A percentile compares a stretch with the other conserved stretches of the same genome.
phyloP scores from a whole-genome alignment of 2,113 vertebrate species.

The Hippocampus abdominalis region DNA sequence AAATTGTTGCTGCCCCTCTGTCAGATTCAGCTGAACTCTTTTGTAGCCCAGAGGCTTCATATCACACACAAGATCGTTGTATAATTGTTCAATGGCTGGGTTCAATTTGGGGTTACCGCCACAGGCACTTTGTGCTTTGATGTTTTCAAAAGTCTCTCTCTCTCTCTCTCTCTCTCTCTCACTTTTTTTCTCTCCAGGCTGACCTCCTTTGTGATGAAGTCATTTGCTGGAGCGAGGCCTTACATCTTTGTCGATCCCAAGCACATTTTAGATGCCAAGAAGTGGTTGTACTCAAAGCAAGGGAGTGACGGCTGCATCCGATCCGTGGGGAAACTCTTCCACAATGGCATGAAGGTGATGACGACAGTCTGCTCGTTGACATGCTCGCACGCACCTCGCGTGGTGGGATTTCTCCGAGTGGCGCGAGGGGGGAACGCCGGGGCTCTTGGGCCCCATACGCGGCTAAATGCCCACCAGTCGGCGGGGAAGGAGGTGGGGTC shows the following conservation, averaged over 20 bases:
- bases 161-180: background rate
- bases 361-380: background rate
- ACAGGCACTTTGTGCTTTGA: background rate
- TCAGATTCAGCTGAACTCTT: background rate
- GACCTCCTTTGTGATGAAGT: conserved; percentile 85
- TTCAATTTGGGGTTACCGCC: conserved; percentile 21
- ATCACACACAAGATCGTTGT: background rate
- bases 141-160: background rate
- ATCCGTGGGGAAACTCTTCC: conserved; percentile 76
- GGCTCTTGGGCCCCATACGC: too few relatives aligned
- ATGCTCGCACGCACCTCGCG: too few relatives aligned
- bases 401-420: too few relatives aligned
- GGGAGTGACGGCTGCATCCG: conserved; percentile 70
- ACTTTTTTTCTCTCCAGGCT: conserved; percentile 64
- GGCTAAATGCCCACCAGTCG: too few relatives aligned
- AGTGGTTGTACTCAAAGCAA: conserved; percentile 75
- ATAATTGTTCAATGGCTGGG: conserved; percentile 6
- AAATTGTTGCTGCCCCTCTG: background rate
- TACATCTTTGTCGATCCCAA: conserved; percentile 73
- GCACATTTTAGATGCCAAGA: conserved; percentile 66
- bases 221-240: conserved; percentile 72
- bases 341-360: conserved; percentile 80
- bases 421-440: too few relatives aligned
- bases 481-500: too few relatives aligned
- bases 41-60: background rate